Evolutionary conservation across 2,113 vertebrate genomes (phyloP).

Genomic region (Dendropsophus ebraccatus): DNA sequence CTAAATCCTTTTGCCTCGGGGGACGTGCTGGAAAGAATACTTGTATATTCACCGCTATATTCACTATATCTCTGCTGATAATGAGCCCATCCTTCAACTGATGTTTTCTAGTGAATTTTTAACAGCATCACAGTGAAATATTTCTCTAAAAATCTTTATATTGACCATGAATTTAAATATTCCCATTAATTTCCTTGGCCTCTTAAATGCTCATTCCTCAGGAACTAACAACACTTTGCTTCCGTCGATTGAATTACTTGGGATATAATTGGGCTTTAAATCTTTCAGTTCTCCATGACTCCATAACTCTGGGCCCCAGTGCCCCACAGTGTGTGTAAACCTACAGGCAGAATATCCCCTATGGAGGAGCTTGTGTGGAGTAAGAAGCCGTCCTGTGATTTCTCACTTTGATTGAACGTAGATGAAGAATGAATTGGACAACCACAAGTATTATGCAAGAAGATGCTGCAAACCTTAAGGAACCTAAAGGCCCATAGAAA

Average conservation of each 20-base stretch:
- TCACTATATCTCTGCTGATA: not conserved
- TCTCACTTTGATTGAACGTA: too few relatives aligned
- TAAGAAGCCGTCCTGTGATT: too few relatives aligned
- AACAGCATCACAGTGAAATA: not conserved
- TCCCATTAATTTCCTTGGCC: not conserved
- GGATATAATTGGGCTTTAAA: not conserved
- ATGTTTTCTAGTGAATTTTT: not conserved
- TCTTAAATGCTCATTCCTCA: not conserved
- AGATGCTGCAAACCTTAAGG: too few relatives aligned
- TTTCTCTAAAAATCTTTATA: not conserved
- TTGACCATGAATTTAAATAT: not conserved
- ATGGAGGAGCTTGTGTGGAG: not conserved
- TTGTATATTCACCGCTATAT: not conserved
- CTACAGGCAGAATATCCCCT: not conserved
- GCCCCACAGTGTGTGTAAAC: not conserved
- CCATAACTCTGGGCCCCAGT: not conserved
- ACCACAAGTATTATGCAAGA: too few relatives aligned
- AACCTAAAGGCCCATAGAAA: too few relatives aligned
- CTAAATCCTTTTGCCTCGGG: not conserved
- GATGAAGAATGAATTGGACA: too few relatives aligned
- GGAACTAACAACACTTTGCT: not conserved
- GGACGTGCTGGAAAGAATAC: not conserved
- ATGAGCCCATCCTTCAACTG: not conserved
- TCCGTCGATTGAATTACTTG: not conserved
- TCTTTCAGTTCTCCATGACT: not conserved